Conservation (phyloP, 2,888 invertebrate genomes). For the Sphaeridia pumilis region DNA sequence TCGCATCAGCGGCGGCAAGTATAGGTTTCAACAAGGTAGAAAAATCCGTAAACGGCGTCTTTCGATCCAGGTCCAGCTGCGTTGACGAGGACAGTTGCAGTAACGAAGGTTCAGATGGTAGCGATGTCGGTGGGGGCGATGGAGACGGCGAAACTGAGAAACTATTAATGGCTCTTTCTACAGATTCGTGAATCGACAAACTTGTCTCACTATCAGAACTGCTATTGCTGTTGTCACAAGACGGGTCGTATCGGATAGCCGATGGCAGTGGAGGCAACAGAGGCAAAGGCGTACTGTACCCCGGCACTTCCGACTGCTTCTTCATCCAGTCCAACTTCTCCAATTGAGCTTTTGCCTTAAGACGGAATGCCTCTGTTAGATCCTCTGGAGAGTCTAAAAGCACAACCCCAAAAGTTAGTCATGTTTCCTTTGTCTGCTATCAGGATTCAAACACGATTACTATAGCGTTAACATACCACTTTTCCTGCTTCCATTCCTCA, state of each 20-base stretch:
- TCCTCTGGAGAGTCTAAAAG: background rate
- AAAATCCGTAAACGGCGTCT: background rate
- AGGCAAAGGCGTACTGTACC: background rate
- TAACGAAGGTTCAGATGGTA: no score
- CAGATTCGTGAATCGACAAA: conserved; percentile 10
- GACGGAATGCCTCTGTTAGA: conserved; percentile 4
- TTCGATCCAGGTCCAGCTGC: background rate
- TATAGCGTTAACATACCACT: background rate
- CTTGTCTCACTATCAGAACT: conserved; percentile 9
- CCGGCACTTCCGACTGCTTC: background rate
- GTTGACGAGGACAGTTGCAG: conserved; percentile 2
- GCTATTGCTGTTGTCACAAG: conserved; percentile 10
- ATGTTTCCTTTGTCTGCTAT: conserved; percentile 1
- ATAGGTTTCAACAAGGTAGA: background rate
- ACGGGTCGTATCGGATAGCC: conserved; percentile 4
- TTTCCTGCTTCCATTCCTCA: conserved; percentile 16
- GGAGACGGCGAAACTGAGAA: conserved; percentile 16
- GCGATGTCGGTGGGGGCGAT: conserved; percentile 19
- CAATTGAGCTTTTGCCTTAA: background rate
- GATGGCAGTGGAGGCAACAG: conserved; percentile 4
- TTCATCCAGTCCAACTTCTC: background rate
- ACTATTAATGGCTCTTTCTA: conserved; percentile 14
- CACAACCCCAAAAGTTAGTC: background rate
- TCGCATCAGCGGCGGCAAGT: background rate
- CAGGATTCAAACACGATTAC: background rate